Percentiles rank a stretch among this genome's conserved stretches.
These are phyloP conservation scores for Cremastinae sp. DNA, from an alignment of 2,888 invertebrate species.

Conservation along the genomic window DNA sequence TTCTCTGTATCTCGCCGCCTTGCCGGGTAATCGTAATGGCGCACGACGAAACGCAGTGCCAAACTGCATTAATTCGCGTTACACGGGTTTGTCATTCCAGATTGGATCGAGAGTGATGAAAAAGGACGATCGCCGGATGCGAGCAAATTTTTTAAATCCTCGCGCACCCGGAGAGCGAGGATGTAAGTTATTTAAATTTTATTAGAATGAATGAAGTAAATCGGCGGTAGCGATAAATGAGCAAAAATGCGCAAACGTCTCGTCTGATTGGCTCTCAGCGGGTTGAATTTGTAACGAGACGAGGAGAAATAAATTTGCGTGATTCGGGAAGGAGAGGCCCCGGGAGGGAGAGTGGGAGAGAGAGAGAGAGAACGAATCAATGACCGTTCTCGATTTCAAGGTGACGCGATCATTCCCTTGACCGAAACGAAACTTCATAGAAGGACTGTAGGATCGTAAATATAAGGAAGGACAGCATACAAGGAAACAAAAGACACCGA, in stretches of 20 bases:
- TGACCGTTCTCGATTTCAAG: constrained; percentile 47
- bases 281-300: constrained; percentile 42
- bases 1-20: constrained; percentile 62
- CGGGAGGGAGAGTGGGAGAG: constrained; percentile 18
- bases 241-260: constrained; percentile 15
- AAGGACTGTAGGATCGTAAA: constrained; percentile 59
- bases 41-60: constrained; percentile 75
- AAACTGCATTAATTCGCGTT: constrained; percentile 74
- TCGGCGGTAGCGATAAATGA: neutral
- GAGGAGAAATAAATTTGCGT: constrained; percentile 22
- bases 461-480: constrained; percentile 46
- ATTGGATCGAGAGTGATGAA: constrained; percentile 59
- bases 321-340: constrained; percentile 5
- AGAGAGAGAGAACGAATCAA: constrained; percentile 42
- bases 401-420: constrained; percentile 55
- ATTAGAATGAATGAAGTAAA: constrained; percentile 9
- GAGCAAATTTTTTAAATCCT: constrained; percentile 70
- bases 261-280: neutral
- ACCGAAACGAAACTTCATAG: constrained; percentile 61
- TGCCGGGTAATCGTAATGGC: constrained; percentile 75
- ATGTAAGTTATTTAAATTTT: no score
- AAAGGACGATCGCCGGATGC: constrained; percentile 69
- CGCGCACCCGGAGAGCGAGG: neutral
- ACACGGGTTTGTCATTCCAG: constrained; percentile 70
- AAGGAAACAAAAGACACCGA: constrained; percentile 61